phyloP scores from a whole-genome alignment of 2,113 vertebrate species.

The Myotis yumanensis region DNA sequence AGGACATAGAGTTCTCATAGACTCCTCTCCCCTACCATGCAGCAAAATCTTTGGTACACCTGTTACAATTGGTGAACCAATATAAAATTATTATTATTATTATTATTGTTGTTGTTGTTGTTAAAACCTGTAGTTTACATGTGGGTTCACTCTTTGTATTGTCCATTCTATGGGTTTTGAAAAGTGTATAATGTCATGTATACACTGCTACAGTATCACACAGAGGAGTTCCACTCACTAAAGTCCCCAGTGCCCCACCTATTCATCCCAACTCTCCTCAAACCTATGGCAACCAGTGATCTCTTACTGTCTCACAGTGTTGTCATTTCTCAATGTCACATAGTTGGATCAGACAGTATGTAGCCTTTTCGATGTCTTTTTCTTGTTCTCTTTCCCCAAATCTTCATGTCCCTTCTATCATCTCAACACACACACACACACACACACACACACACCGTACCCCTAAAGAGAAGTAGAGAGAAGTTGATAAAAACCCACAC shows the following conservation, averaged over 20 bases:
- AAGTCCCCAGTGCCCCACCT: rapidly evolving
- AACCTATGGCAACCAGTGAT: too few species aligned
- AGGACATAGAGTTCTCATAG: not conserved
- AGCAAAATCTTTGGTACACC: too few species aligned
- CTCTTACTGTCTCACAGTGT: not conserved
- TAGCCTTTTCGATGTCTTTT: not conserved
- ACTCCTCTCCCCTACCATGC: not conserved
- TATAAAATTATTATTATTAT: not conserved
- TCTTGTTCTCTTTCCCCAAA: not conserved
- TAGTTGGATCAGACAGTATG: not conserved
- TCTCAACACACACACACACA: not conserved
- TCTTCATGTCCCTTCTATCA: not conserved
- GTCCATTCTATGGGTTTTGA: not conserved
- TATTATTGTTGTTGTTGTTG: not conserved
- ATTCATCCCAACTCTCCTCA: not conserved
- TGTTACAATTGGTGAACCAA: not conserved
- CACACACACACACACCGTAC: not conserved
- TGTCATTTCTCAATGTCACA: not conserved
- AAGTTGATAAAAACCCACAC: not conserved
- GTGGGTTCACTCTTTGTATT: not conserved
- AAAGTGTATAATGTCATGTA: too few species aligned
- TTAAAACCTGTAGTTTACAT: not conserved
- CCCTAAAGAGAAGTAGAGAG: not conserved
- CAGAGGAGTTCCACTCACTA: not conserved
- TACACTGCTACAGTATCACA: not conserved